Evolutionary conservation across 2,888 invertebrate species (phyloP), one percentile per base, ranked within the genome.

Genomic region (Brachylomia viminalis): DNA sequence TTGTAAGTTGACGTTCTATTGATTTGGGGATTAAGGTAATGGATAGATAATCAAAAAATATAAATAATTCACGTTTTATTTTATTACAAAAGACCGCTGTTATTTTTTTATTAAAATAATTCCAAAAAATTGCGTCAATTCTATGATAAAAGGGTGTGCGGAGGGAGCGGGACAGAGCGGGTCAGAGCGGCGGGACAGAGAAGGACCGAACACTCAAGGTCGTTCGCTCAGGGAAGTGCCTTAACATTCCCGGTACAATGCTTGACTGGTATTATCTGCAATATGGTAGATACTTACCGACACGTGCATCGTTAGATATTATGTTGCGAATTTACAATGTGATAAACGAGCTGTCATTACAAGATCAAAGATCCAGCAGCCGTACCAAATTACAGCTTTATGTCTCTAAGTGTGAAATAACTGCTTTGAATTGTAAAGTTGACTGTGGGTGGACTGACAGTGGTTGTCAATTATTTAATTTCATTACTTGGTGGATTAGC

Each of bases 381-480:
- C 27, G 17, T 10, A 30, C 33, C 54, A 65, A 82, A 45, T 20
- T 30, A 70, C 56, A 45, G 45, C 15, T 47, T 8, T 30, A 27
- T 45, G 49, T 30, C 58, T 30, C 17, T 27, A 52, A 54, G 47
- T 52, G n/a, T 15, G 62, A 52, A 38, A 54, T 42, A 62, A 62
- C 38, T 56, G n/a, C 20, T 68, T 77, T 66, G 52, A 67, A 78
- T 83, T 67, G 54, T 83, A 79, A 62, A 71, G 7, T 67, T 68
- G 15, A 20, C 15, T 47, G 72, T 59, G 47, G 42, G 52, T 33
- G 13, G 23, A 27, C 38, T 59, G 67, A 4, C 62, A 62, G 54
- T 70, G 38, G 49, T 47, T 62, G n/a, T 77, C 20, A 47, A 58
- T 82, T 56, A 79, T 78, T 83, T 58, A 68, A 77, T 79, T 42